These are phyloP conservation scores for Leptoclinus maculatus DNA, from an alignment of 2,797 vertebrate species.

Conservation along the genomic window DNA sequence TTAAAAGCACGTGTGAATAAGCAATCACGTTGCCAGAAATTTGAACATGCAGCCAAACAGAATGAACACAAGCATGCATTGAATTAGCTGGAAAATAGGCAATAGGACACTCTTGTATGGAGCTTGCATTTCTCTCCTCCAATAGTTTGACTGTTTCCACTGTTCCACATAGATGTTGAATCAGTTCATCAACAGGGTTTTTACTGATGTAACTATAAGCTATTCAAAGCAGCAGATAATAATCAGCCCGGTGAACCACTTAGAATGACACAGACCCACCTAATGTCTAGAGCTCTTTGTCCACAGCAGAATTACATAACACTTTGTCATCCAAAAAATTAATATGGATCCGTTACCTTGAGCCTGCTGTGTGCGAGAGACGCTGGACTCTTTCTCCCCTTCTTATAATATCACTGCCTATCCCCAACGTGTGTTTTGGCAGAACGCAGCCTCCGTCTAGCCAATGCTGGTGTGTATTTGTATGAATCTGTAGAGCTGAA, in stretches of 20 bases:
- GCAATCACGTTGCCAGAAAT: constrained; percentile 6
- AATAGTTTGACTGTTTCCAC: constrained; percentile 23
- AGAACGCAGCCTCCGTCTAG: constrained; percentile 47
- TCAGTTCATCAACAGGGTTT: constrained; percentile 29
- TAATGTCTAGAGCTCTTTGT: constrained; percentile 33
- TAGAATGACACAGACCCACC: constrained; percentile 21
- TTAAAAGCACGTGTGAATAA: constrained; percentile 34
- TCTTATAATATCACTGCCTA: constrained; percentile 49
- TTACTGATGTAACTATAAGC: constrained; percentile 15
- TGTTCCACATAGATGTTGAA: constrained; percentile 11
- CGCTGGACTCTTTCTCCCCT: constrained; percentile 59
- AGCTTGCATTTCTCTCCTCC: constrained; percentile 3
- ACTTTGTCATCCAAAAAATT: constrained; percentile 54
- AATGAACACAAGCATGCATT: not conserved
- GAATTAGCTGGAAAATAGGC: not conserved
- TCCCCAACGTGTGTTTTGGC: constrained; percentile 54
- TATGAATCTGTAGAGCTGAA: constrained; percentile 58
- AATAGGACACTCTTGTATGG: not conserved
- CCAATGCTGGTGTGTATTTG: constrained; percentile 52
- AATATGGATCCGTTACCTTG: constrained; percentile 83
- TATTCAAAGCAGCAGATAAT: constrained; percentile 32
- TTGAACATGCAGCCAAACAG: constrained; percentile 12
- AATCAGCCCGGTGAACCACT: constrained; percentile 21
- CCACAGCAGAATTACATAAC: constrained; percentile 64
- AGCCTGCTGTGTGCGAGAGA: constrained; percentile 57